Percentiles rank a stretch among this genome's conserved stretches.
These are phyloP conservation scores for Callyntrura sp. DNA, from an alignment of 2,888 invertebrate genomes.

Conservation along the genomic window DNA sequence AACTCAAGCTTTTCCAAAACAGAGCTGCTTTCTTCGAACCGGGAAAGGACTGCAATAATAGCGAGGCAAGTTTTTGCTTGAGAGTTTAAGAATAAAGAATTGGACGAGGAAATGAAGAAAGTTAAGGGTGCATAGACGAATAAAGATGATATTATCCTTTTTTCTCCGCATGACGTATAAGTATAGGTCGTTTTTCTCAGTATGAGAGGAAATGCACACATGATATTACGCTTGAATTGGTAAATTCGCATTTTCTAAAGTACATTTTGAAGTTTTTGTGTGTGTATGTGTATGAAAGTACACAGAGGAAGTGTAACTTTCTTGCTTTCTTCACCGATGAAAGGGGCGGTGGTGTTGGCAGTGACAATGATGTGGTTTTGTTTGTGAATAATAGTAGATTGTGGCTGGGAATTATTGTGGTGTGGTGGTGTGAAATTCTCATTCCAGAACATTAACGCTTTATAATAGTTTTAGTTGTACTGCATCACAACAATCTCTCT, in stretches of 20 bases:
- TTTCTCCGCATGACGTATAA: no score
- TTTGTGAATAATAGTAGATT: conserved; percentile 31
- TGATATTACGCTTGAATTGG: no score
- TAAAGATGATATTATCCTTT: conserved; percentile 30
- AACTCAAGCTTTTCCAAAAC: conserved; percentile 9
- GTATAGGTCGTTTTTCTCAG: no score
- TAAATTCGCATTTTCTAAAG: not conserved
- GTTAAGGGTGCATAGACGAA: not conserved
- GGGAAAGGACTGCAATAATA: not conserved
- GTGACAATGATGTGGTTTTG: not conserved
- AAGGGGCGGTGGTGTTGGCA: no score
- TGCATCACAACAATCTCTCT: conserved; percentile 10
- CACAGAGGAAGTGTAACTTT: no score
- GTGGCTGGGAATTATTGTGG: conserved; percentile 33
- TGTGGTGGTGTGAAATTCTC: conserved; percentile 79
- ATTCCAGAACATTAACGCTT: conserved; percentile 83
- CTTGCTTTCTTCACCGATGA: not conserved
- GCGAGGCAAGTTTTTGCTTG: conserved; percentile 35
- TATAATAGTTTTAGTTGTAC: no score
- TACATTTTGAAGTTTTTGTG: not conserved
- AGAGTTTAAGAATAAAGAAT: not conserved
- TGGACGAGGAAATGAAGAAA: conserved; percentile 48
- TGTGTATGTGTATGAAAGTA: no score
- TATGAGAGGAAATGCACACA: no score
- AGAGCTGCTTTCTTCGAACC: not conserved